Base-by-base conservation (phyloP, 2,888 invertebrate species). In the Andrena fulva region DNA sequence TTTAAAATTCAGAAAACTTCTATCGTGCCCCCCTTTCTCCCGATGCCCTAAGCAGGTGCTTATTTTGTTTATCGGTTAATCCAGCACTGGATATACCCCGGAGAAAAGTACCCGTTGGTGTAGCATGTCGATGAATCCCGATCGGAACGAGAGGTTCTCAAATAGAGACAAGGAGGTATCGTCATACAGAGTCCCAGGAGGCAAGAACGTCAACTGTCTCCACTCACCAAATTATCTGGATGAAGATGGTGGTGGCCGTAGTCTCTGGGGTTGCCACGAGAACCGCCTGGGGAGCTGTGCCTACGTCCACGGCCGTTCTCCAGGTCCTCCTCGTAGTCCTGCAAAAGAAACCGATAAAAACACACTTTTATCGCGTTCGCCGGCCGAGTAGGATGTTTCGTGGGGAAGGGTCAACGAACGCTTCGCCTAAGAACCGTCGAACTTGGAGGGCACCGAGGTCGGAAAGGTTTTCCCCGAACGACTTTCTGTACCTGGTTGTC, bases 311-410 rank as follows among this genome's bases (percentile, higher is more conserved):
- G 94, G 89, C 96, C 95, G 74, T 95, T 95, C 87, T 96, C 96
- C 93, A 94, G 91, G 73, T 96, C 96, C 84, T 96, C 96, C 89
- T 96, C 95, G 93, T 97, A 97, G 93, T 97, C 97, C 93, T 97
- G 94, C 5, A 91, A 92, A 89, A 90, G 74, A 80, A 73, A 83
- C 7, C 63, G 62, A 82, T 60, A 54, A 10, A 52, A 52, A 10
- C 33, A 29, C 48, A 73, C 72, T 62, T 72, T 87, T 67, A 85
- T 63, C 72, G 54, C 27, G 63, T 63, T 72, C 82, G 31, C 33
- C 35, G 66, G 66, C 50, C n/a, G 56, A 35, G 20, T 31, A 42
- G 42, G 33, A 54, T 66, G 31, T 66, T 29, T 29, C n/a, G 35
- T 31, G 29, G 10, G 31, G 27, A 35, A 12, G 54, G 35, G 20